Percentiles rank a stretch among this genome's conserved stretches.
Evolutionary conservation across 2,797 vertebrate genomes (phyloP).

Genomic region (Enoplosus armatus): DNA sequence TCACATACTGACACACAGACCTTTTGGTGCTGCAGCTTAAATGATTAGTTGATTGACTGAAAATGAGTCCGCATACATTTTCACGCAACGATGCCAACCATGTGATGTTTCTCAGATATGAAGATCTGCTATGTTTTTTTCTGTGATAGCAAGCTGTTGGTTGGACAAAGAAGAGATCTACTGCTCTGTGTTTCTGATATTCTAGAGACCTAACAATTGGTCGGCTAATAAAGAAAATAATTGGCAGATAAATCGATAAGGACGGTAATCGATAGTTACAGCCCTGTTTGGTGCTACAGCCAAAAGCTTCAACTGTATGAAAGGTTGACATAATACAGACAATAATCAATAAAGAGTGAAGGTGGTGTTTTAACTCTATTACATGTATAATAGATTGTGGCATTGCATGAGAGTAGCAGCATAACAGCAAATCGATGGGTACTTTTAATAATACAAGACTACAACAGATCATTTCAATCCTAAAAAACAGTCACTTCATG

Average conservation of each 20-base stretch:
- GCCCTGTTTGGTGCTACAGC: background rate
- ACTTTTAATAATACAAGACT: background rate
- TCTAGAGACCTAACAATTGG: background rate
- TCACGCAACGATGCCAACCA: background rate
- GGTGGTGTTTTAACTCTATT: background rate
- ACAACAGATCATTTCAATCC: slow-evolving; percentile 1
- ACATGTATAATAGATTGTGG: background rate
- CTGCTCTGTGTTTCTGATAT: background rate
- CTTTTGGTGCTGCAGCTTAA: background rate
- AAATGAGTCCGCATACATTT: background rate
- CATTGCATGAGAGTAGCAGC: background rate
- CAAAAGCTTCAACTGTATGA: background rate
- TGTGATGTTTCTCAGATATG: background rate
- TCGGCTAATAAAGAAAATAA: background rate
- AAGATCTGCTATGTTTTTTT: background rate
- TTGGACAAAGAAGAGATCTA: background rate
- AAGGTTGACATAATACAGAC: background rate
- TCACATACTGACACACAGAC: background rate
- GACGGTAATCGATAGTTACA: background rate
- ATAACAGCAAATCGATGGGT: background rate
- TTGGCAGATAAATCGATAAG: background rate
- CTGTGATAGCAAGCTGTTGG: background rate
- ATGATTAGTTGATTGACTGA: background rate
- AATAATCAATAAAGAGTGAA: background rate
- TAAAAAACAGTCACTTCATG: background rate